A percentile compares a stretch with the other conserved stretches of the same genome.
Evolutionary conservation across 2,888 invertebrate species (phyloP).

Genomic region (Lithophane socia): DNA sequence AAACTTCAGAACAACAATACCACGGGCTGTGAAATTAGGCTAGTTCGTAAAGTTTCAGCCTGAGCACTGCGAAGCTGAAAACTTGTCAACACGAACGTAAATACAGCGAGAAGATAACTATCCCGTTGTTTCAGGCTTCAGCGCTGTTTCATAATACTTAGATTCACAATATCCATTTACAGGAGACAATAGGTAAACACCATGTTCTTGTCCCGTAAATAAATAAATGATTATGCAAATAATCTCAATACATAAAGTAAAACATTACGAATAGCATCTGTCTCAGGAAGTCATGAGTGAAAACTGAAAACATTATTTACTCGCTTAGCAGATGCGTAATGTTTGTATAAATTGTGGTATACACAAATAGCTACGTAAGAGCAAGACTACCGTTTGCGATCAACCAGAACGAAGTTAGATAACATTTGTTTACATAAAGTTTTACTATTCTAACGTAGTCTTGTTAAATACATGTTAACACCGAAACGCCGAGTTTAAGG

Average conservation of each 20-base stretch:
- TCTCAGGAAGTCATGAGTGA: slow-evolving; percentile 24
- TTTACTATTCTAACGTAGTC: slow-evolving; percentile 42
- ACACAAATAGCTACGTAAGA: slow-evolving; percentile 48
- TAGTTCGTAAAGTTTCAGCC: slow-evolving; percentile 23
- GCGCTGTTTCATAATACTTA: background rate
- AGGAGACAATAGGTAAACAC: background rate
- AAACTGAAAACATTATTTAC: slow-evolving; percentile 34
- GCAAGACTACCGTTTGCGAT: slow-evolving; percentile 40
- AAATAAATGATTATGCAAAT: background rate
- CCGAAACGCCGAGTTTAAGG: slow-evolving; percentile 10
- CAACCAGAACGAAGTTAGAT: slow-evolving; percentile 56
- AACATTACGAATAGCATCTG: background rate
- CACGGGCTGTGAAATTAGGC: slow-evolving; percentile 18
- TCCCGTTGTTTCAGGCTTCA: slow-evolving; percentile 3
- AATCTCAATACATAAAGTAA: background rate
- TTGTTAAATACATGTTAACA: slow-evolving; percentile 40
- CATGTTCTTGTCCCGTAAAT: background rate
- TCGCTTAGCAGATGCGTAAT: slow-evolving; percentile 30
- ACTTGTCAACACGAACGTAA: slow-evolving; percentile 29
- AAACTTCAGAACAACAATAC: slow-evolving; percentile 21
- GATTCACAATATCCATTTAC: slow-evolving; percentile 1
- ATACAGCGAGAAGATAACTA: slow-evolving; percentile 18
- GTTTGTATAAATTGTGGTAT: slow-evolving; percentile 30
- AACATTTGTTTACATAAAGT: slow-evolving; percentile 51
- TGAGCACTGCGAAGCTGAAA: slow-evolving; percentile 19